Base-by-base conservation (phyloP, 1,140 invertebrate species). In the Acromyrmex charruanus region DNA sequence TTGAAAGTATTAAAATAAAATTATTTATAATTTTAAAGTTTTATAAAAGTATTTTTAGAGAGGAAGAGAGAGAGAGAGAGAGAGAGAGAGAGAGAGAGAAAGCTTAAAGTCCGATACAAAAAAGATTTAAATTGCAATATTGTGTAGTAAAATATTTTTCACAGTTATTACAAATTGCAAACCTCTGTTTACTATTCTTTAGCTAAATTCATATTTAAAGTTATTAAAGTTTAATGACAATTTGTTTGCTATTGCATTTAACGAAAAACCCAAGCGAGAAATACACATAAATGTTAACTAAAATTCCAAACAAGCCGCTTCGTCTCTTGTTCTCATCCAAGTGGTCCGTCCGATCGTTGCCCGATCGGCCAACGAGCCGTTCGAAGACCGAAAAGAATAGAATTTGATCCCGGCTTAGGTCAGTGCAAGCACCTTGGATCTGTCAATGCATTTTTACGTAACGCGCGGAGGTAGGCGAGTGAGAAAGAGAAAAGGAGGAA, bases 381-480 rank as follows among this genome's bases (percentile, higher is more conserved):
- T 59, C 51, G 16, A 72, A 59, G 21, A 55, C 51, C 66, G 82
- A 85, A 85, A 89, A 86, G 74, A 88, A 89, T 91, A 88, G 86
- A 85, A 89, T 86, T 77, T 77, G 90, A 92, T 86, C 89, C 87
- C 58, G 53, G 80, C 81, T 75, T 81, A 75, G 81, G 82, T 80
- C 86, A 85, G 88, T 66, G 25, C 49, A 53, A 74, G 69, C 77
- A 49, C 28, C 80, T 59, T 81, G 51, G 51, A 63, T 18, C 68
- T 69, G 71, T 63, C 68, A 77, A 66, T 86, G 80, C 58, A 65
- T 90, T 93, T 91, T 93, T 87, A 92, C 80, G 85, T 75, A 87
- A 89, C 44, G n/a, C 44, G 21, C 63, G 9, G 35, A 63, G 65
- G 55, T 74, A 82, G 65, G 14, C 58, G 63, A 84, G 16, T 49